These are phyloP conservation scores for Drosophila pachea DNA, from an alignment of 1,140 invertebrate species.

Conservation along the genomic window DNA sequence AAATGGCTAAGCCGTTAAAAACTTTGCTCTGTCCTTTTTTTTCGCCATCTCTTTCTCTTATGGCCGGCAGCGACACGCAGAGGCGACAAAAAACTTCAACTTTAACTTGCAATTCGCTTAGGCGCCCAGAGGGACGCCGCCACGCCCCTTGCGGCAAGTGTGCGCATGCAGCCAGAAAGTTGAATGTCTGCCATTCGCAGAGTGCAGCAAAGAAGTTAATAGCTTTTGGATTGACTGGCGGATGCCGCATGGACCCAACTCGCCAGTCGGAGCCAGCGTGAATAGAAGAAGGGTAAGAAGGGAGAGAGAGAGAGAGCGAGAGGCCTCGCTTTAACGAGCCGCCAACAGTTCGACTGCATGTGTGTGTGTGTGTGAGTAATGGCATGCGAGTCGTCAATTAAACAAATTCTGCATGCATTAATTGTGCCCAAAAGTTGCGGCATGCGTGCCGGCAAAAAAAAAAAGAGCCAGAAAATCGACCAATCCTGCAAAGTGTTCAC, in stretches of 20 bases:
- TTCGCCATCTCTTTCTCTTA: background rate
- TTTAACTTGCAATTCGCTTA: conserved; percentile 28
- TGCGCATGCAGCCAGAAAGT: conserved; percentile 27
- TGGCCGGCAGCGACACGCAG: conserved; percentile 26
- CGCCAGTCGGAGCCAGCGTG: too few species aligned
- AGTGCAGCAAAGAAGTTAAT: background rate
- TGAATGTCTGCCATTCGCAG: conserved; percentile 33
- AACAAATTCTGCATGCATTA: conserved; percentile 73
- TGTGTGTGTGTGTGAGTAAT: conserved; percentile 39
- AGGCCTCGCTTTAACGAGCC: too few species aligned
- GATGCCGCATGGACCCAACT: background rate
- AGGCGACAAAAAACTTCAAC: conserved; percentile 37
- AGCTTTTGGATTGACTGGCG: background rate
- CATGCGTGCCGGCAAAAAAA: conserved; percentile 48
- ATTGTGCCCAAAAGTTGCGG: conserved; percentile 63
- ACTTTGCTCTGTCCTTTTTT: conserved; percentile 17
- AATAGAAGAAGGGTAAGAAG: too few species aligned
- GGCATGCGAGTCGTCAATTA: conserved; percentile 73
- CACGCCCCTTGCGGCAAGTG: conserved; percentile 11
- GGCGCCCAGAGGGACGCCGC: conserved; percentile 14
- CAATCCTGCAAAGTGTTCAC: conserved; percentile 34
- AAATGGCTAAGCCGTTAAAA: conserved; percentile 42
- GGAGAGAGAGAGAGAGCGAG: background rate
- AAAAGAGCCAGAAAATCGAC: conserved; percentile 27
- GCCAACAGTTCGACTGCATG: too few species aligned